Percentiles rank a stretch among this genome's conserved stretches.
phyloP scores from a whole-genome alignment of 2,888 invertebrate species.

The Stegophylla sp. region DNA sequence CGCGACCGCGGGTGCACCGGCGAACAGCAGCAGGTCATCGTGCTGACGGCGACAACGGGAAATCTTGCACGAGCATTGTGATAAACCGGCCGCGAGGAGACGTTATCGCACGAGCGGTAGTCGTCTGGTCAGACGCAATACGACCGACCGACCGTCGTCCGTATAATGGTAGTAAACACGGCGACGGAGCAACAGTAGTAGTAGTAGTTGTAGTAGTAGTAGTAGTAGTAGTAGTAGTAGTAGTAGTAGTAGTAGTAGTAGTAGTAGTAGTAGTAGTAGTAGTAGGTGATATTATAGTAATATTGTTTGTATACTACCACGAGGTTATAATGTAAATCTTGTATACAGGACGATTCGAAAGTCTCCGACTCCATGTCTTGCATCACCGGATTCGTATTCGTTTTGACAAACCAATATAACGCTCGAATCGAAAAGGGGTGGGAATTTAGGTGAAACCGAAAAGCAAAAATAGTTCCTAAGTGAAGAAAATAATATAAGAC shows the following conservation, averaged over 20 bases:
- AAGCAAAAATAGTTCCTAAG: too few species aligned
- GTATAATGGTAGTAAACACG: neutral
- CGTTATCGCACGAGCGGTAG: slow-evolving; percentile 10
- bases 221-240: neutral
- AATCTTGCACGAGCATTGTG: slow-evolving; percentile 34
- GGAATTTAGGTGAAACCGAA: too few species aligned
- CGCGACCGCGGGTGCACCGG: neutral
- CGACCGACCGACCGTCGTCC: neutral
- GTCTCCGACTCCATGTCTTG: too few species aligned
- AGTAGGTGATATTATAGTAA: neutral
- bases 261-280: neutral
- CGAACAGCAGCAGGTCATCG: slow-evolving; percentile 17
- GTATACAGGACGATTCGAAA: too few species aligned
- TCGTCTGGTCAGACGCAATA: slow-evolving; percentile 5
- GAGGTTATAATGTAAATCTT: too few species aligned
- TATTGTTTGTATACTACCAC: neutral
- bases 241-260: neutral
- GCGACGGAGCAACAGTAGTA: neutral
- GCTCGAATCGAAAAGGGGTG: too few species aligned
- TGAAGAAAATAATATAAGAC: too few species aligned
- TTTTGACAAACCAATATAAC: too few species aligned
- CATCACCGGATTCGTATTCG: too few species aligned
- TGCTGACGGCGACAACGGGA: slow-evolving; percentile 24
- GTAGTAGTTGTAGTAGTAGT: neutral
- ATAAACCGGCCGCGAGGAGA: slow-evolving; percentile 28